Evolutionary conservation across 2,797 vertebrate genomes (phyloP), one percentile per base, ranked within the genome.

Genomic region (Discoglossus pictus): DNA sequence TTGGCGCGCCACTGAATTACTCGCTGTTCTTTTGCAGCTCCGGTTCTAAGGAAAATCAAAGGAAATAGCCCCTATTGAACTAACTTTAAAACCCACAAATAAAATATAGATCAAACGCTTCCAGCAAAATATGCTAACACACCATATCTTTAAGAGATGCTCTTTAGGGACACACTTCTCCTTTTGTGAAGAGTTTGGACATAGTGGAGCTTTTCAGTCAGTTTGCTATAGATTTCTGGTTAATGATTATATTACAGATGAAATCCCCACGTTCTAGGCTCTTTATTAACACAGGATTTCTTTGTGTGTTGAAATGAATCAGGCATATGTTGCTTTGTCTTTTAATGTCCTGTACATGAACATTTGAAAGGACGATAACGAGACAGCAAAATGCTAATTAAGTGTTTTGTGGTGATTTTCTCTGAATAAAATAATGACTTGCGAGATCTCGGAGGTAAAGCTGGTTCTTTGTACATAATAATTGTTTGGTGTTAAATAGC

Each of bases 31-130:
- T 61, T 71, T 27, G 52, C 52, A 64, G 61, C 52, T 21, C 43
- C n/a, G 36, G 46, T 64, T 64, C 52, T 64, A 71, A 71, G 64
- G 53, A 63, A 44, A 60, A 71, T 71, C 68, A 71, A 71, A 71
- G 60, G 55, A 55, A 50, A 48, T 51, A 53, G 52, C 36, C 60
- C 35, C 68, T 71, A 64, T 64, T 71, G 60, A 71, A 64, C 60
- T 34, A 52, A 63, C 60, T 24, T 71, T 58, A 63, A 70, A 70
- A 27, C 24, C 31, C 24, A 16, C 68, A 56, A 71, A 71, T 71
- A 71, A 71, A 71, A 71, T 71, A 71, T 64, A 71, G 60, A 71
- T 71, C 68, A 71, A 71, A 71, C 44, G 46, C 59, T 63, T 9
- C 12, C 18, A 70, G 60, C 17, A 13, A 70, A 70, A 70, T 70